A percentile compares a stretch with the other conserved stretches of the same genome.
Conservation (phyloP, 2,113 vertebrate genomes). For the Chionodraco myersi region DNA sequence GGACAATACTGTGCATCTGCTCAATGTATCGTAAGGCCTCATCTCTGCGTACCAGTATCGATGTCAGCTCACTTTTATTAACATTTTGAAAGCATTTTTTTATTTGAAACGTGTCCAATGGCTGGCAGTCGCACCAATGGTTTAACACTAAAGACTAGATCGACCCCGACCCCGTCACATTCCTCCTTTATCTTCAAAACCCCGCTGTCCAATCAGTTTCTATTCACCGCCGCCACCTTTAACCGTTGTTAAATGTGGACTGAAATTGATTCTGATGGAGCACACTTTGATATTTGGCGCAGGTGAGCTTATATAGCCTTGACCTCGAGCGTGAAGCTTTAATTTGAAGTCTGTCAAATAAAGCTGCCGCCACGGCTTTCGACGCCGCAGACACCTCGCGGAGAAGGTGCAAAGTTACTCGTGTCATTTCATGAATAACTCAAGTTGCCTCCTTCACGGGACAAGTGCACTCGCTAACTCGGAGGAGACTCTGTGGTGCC, state of each 20-base stretch:
- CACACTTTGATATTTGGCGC: slow-evolving; percentile 48
- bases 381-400: not conserved
- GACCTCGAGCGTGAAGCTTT: slow-evolving; percentile 25
- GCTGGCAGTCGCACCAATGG: too few relatives aligned
- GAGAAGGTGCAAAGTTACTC: slow-evolving; percentile 45
- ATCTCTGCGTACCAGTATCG: not conserved
- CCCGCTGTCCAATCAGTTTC: slow-evolving; percentile 27
- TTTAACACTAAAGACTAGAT: slow-evolving; percentile 39
- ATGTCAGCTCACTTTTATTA: not conserved
- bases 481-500: slow-evolving; percentile 61
- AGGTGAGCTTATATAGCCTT: slow-evolving; percentile 34
- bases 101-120: not conserved
- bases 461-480: slow-evolving; percentile 54
- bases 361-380: slow-evolving; percentile 9
- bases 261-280: slow-evolving; percentile 61
- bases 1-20: slow-evolving; percentile 36
- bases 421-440: slow-evolving; percentile 52
- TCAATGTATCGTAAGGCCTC: slow-evolving; percentile 25
- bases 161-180: slow-evolving; percentile 33
- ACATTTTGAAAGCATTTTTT: not conserved
- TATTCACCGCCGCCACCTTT: slow-evolving; percentile 10
- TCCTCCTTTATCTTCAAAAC: slow-evolving; percentile 23
- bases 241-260: slow-evolving; percentile 37
- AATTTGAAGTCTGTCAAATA: slow-evolving; percentile 51
- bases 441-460: slow-evolving; percentile 41